Base-by-base conservation (phyloP, 2,113 vertebrate species). In the Seriola aureovittata region DNA sequence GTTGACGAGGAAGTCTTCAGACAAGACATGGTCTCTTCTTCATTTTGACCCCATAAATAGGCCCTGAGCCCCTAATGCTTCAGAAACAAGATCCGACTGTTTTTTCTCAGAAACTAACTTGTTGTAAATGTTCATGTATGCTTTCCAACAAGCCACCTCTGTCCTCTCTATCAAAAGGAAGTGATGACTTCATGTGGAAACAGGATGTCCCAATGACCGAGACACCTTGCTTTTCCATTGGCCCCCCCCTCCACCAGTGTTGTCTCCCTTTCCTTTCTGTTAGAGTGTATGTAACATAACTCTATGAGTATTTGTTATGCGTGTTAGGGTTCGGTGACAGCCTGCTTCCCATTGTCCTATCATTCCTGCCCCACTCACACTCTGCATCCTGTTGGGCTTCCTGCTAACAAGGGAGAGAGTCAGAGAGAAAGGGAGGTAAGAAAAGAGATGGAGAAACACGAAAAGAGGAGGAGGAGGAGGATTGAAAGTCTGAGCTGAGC, bases 271-370 rank as follows among this genome's bases (percentile, higher is more conserved):
- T 78, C 71, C 42, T 66, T 60, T 76, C 71, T 82, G 73, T 59
- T 64, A 7, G 8, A 29, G 62, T 57, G 13, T 69, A 32, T 64
- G 75, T 76, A 42, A 42, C 40, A 46, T 71, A 46, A 4, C 62
- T 54, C 21, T 60, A 46, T 67, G 58, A 38, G 78, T 81, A 46
- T 86, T 57, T 78, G n/a, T 48, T 79, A 29, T 73, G 75, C 54
- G 81, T 62, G 77, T 75, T 69, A 84, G 50, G 78, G 78, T 82
- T 87, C 78, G 60, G 90, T 93, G 93, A 95, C 93, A 91, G 92
- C 91, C 90, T 87, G 89, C 90, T 94, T 95, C 94, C 94, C 93
- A 93, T 94, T 94, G 93, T 96, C 93, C 94, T 95, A 94, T 95
- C 95, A 93, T 91, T 93, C 93, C 87, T 85, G 90, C 84, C 87